phyloP scores from a whole-genome alignment of 2,888 invertebrate species.

The Leucophora obtusa region DNA sequence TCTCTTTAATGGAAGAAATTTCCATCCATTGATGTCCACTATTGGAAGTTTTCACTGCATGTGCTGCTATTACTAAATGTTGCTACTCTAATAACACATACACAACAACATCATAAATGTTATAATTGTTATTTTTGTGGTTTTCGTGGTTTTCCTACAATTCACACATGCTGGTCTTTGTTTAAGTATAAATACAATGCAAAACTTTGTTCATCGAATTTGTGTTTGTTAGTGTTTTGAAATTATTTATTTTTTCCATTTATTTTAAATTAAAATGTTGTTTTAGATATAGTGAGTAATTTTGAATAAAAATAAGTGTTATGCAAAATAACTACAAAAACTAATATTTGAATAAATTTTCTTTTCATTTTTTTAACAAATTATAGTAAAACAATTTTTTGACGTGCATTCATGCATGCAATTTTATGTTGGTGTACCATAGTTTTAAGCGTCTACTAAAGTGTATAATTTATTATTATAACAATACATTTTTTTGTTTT shows the following conservation, averaged over 20 bases:
- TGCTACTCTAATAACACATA: constrained; percentile 3
- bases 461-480: neutral
- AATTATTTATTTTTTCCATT: constrained; percentile 13
- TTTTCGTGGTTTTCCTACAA: constrained; percentile 32
- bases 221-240: constrained; percentile 2
- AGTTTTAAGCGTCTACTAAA: neutral
- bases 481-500: neutral
- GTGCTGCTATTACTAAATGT: neutral
- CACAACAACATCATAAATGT: constrained; percentile 49
- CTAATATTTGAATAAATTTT: constrained; percentile 1
- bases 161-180: constrained; percentile 33
- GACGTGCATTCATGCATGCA: constrained; percentile 53
- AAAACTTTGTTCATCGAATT: constrained; percentile 9
- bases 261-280: constrained; percentile 47
- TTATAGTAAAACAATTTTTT: constrained; percentile 46
- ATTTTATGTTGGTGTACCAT: constrained; percentile 8
- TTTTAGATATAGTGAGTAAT: neutral
- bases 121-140: constrained; percentile 54
- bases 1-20: no score
- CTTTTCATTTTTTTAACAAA: constrained; percentile 36
- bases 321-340: neutral
- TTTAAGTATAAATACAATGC: constrained; percentile 10
- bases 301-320: neutral
- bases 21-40: no score
- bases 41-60: neutral